Conservation (phyloP, 2,797 vertebrate genomes). For the Malacoraja senta region DNA sequence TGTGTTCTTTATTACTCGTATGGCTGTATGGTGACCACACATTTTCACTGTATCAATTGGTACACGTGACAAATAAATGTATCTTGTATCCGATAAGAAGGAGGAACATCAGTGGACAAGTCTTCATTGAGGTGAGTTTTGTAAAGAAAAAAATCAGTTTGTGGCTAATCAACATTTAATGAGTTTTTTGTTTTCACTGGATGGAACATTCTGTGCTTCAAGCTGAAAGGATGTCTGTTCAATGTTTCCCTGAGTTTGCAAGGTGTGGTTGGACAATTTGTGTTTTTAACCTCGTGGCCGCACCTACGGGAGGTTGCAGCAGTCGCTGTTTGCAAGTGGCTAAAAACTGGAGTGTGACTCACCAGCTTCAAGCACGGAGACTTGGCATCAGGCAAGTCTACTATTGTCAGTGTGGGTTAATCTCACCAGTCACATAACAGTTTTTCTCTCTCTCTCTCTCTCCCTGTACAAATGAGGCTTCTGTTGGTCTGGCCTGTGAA, state of each 20-base stretch:
- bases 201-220: neutral
- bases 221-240: neutral
- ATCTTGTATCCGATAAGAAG: no score
- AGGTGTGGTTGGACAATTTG: neutral
- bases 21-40: no score
- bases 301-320: neutral
- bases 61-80: no score
- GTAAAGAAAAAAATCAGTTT: neutral
- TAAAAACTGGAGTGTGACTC: neutral
- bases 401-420: neutral
- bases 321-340: no score
- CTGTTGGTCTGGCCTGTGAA: neutral
- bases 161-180: neutral
- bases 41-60: no score
- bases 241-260: neutral
- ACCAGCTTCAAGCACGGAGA: neutral
- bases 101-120: no score
- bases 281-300: neutral
- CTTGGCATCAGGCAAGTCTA: neutral
- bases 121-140: neutral
- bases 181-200: neutral
- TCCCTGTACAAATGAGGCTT: no score
- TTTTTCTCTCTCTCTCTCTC: no score
- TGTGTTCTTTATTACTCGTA: no score
- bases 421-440: neutral